These are phyloP conservation scores for Heterohyrax brucei DNA, from an alignment of 2,797 vertebrate genomes.

Conservation along the genomic window DNA sequence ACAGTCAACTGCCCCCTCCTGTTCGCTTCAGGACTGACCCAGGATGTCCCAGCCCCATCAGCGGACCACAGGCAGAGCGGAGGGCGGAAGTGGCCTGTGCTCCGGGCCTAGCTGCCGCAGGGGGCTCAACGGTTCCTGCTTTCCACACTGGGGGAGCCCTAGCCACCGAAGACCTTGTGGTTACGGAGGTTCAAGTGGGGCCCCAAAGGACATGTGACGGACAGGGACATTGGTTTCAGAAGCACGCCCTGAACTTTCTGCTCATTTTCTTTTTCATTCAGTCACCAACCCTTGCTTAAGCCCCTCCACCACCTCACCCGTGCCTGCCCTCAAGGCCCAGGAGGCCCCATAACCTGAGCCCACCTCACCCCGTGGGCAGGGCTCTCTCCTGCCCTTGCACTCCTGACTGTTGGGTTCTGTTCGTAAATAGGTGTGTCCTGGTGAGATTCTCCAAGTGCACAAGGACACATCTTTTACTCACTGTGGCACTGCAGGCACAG, in stretches of 20 bases:
- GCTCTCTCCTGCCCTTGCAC: neutral
- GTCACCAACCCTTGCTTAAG: neutral
- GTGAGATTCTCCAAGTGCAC: neutral
- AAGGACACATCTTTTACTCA: neutral
- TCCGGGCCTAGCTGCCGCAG: constrained; percentile 16
- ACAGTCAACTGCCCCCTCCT: neutral
- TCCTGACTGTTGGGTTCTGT: neutral
- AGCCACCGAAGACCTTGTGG: neutral
- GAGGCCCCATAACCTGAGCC: neutral
- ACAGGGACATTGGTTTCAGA: neutral
- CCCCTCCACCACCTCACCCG: neutral
- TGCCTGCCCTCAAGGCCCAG: neutral
- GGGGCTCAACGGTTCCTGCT: neutral
- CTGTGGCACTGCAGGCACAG: neutral
- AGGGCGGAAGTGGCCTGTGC: neutral
- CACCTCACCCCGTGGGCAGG: neutral
- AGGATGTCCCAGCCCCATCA: neutral
- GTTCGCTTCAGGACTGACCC: neutral
- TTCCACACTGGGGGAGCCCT: neutral
- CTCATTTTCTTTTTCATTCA: neutral
- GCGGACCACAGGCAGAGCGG: constrained; percentile 17
- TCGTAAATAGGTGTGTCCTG: neutral
- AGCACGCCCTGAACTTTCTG: neutral
- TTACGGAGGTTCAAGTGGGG: neutral
- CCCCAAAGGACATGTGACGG: neutral